phyloP scores from a whole-genome alignment of 2,797 vertebrate species.

The Malurus leucopterus region DNA sequence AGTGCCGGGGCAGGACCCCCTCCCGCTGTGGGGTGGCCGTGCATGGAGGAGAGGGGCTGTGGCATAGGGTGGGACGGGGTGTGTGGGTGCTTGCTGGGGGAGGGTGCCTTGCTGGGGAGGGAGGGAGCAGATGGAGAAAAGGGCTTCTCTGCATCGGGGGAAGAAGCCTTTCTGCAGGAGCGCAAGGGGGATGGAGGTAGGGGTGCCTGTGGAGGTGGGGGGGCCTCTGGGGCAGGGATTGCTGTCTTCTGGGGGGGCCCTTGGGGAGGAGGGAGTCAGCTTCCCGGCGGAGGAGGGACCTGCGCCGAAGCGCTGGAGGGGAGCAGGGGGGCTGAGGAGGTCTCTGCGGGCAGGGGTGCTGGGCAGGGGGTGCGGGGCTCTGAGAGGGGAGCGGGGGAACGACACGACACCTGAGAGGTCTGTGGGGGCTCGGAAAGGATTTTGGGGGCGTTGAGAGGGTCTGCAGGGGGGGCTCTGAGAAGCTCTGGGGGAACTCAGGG shows the following conservation, averaged over 20 bases:
- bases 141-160: not conserved
- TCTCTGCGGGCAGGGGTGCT: not conserved
- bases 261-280: not conserved
- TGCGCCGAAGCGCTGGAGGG: not conserved
- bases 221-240: not conserved
- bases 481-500: not conserved
- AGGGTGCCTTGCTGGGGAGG: not conserved
- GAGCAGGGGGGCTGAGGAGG: not conserved
- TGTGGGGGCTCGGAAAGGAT: not conserved
- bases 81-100: not conserved
- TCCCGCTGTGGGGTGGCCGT: not conserved
- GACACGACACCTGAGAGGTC: not conserved
- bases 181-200: not conserved
- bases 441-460: not conserved
- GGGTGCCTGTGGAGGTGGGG: not conserved
- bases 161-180: not conserved
- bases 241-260: not conserved
- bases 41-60: not conserved
- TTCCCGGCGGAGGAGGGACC: constrained; percentile 17
- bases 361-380: not conserved
- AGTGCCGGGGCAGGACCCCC: not conserved
- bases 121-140: not conserved
- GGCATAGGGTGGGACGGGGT: not conserved
- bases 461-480: not conserved
- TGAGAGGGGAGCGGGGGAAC: no score